Evolutionary conservation across 2,113 vertebrate genomes (phyloP).

Genomic region (Pandion haliaetus): DNA sequence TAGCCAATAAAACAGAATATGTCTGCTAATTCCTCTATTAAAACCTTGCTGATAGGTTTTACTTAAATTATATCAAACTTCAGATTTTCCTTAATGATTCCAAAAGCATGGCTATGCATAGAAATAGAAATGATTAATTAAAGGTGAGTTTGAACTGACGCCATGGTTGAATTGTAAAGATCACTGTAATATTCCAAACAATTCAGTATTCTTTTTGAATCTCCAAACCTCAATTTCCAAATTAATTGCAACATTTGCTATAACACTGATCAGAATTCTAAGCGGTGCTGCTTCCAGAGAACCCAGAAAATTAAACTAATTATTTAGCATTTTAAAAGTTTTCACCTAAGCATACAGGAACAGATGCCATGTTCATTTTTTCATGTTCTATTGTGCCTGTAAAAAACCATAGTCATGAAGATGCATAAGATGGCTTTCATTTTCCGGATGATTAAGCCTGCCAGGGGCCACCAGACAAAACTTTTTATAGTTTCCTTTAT

Average conservation of each 20-base stretch:
- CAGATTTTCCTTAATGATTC: neutral
- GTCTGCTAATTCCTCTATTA: neutral
- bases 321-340: neutral
- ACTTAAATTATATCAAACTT: neutral
- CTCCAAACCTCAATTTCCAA: neutral
- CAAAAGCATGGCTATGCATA: neutral
- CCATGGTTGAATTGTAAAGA: neutral
- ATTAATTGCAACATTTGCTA: neutral
- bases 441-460: slow-evolving; percentile 13
- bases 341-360: neutral
- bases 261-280: neutral
- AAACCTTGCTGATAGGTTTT: neutral
- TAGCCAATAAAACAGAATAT: neutral
- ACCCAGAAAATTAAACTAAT: neutral
- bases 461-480: neutral
- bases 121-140: neutral
- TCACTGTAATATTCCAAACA: neutral
- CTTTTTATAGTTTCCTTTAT: neutral
- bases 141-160: neutral
- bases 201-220: neutral
- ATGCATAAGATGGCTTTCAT: slow-evolving; percentile 21
- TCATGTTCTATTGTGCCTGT: neutral
- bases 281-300: neutral
- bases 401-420: slow-evolving; percentile 5
- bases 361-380: slow-evolving; percentile 23